phyloP scores from a whole-genome alignment of 2,113 vertebrate species.

The Sardina pilchardus region DNA sequence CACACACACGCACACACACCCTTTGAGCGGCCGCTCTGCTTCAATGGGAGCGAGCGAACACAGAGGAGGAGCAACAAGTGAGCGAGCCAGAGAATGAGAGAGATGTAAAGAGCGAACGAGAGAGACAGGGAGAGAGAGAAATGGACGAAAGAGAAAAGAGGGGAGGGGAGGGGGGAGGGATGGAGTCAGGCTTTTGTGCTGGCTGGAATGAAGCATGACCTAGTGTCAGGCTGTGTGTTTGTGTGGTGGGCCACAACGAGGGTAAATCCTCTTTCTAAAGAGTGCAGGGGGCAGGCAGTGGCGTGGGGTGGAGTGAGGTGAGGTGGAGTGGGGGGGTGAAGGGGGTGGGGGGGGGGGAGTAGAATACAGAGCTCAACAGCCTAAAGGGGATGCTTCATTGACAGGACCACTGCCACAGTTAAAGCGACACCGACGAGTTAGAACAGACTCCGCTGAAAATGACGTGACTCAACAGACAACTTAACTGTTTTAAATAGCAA shows the following conservation, averaged over 20 bases:
- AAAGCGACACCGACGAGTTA: conserved; percentile 11
- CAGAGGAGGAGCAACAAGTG: background rate
- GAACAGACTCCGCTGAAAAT: conserved; percentile 15
- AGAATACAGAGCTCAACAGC: conserved; percentile 23
- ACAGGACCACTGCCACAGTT: conserved; percentile 12
- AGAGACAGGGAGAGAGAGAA: conserved; percentile 13
- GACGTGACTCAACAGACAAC: conserved; percentile 34
- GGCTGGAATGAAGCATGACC: conserved; percentile 53
- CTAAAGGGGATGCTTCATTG: background rate
- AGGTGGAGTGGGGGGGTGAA: background rate
- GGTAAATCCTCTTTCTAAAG: conserved; percentile 45
- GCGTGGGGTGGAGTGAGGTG: background rate
- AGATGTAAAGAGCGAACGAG: conserved; percentile 12
- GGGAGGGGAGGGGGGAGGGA: background rate
- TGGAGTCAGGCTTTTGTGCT: conserved; percentile 26
- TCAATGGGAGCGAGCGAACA: conserved; percentile 18
- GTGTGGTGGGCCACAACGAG: conserved; percentile 45
- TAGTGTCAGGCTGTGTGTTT: conserved; percentile 56
- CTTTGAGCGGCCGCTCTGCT: conserved; percentile 17
- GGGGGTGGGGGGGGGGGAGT: background rate
- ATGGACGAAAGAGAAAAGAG: conserved; percentile 23
- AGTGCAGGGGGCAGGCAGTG: background rate
- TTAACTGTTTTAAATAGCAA: background rate
- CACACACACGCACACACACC: background rate
- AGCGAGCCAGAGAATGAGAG: background rate